Evolutionary conservation across 2,888 invertebrate genomes (phyloP), one percentile per base, ranked within the genome.

Genomic region (Drosophila putrida): DNA sequence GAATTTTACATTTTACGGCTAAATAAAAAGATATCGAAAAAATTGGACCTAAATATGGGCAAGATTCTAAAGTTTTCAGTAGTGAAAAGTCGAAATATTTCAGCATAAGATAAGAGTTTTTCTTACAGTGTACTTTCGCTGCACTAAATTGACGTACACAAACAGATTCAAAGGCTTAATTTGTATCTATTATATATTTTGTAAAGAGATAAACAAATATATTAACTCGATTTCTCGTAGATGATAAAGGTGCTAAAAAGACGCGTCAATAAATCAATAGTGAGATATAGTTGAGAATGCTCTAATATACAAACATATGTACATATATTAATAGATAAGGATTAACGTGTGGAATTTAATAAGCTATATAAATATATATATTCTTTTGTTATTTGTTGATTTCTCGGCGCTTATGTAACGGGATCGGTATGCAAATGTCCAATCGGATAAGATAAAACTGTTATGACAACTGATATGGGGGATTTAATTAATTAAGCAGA

Each of bases 181-280:
- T 38, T 38, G 36, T 38, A 28, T 13, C 13, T 28, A 10, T n/a
- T 28, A 51, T 51, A 51, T 6, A 35, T 4, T n/a, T 13, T 31
- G 6, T 13, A 15, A 1, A 10, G 10, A n/a, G 13, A 33, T 41
- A 41, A 59, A 49, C 38, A 33, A 31, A 25, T 25, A 31, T 33
- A 31, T 39, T 41, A 20, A 31, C n/a, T 41, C n/a, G 13, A 55
- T 10, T 43, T 35, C n/a, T 13, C 13, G 2, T n/a, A 13, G 13
- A 35, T 54, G 11, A 25, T 13, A 43, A 31, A 71, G 44, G 61
- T 65, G 71, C 55, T 47, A 72, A 71, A 36, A 8, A 44, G 35
- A 47, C 11, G 54, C 38, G 49, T 62, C 47, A 71, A 59, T 46
- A 46, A 38, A 39, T 31, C 27, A 20, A 31, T 46, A 31, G 0